These are phyloP conservation scores for Pelobates fuscus DNA, from an alignment of 2,113 vertebrate species.

Conservation along the genomic window DNA sequence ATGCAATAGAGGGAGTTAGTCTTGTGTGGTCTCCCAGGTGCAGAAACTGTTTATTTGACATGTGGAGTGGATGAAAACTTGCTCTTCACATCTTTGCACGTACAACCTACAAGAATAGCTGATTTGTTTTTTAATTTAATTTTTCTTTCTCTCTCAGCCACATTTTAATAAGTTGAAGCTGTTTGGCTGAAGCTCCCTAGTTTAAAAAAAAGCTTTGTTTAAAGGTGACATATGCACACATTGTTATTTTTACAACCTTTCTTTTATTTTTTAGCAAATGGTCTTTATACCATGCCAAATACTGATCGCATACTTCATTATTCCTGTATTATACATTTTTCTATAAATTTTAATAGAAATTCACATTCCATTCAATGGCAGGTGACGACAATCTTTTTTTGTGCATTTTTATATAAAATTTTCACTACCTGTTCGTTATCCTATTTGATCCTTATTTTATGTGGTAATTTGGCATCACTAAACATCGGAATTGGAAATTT, in stretches of 20 bases:
- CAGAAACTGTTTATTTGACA: conserved; percentile 30
- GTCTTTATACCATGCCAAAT: neutral
- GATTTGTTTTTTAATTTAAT: neutral
- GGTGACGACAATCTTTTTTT: conserved; percentile 6
- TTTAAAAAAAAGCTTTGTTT: neutral
- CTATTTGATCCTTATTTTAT: conserved; percentile 8
- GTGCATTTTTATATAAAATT: too few species aligned
- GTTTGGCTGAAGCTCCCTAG: neutral
- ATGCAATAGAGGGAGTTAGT: neutral
- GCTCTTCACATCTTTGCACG: neutral
- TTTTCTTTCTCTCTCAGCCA: neutral
- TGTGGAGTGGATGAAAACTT: neutral
- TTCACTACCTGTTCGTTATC: conserved; percentile 25
- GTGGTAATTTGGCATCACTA: conserved; percentile 22
- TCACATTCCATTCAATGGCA: conserved; percentile 17
- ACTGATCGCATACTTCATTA: neutral
- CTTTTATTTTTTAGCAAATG: neutral
- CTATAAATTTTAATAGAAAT: conserved; percentile 3
- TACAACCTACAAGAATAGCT: neutral
- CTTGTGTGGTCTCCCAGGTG: conserved; percentile 45
- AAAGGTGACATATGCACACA: neutral
- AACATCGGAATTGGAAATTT: conserved; percentile 15
- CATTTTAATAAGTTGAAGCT: neutral
- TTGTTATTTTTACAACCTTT: neutral
- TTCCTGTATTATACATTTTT: neutral